Evolutionary conservation across 2,113 vertebrate species (phyloP), one percentile per base, ranked within the genome.

Genomic region (Chloebia gouldiae): DNA sequence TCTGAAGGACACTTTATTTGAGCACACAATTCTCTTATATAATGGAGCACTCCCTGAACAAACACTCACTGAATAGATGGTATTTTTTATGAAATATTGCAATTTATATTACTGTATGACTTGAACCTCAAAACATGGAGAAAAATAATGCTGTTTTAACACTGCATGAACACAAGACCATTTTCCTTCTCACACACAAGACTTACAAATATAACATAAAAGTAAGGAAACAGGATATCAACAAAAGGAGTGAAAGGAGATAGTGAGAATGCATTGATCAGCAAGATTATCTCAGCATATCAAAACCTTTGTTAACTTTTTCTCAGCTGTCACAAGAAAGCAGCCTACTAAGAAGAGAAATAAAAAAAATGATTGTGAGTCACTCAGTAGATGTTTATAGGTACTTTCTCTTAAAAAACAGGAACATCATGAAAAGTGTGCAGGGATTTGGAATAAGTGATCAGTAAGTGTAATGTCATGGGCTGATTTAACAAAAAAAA

Each of bases 171-270:
- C 35, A 84, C 37, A 63, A 22, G 49, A 9, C 1, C 13, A 21
- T 37, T 49, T 45, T 21, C 6, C 50, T 64, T 22, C 20, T 73
- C 30, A 22, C 28, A n/a, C 27, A 28, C 35, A 93, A 90, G 93
- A 13, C 25, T 80, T 92, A 86, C 49, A 94, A 88, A 90, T 80
- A 65, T 45, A 88, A 37, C 47, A 79, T 93, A 65, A 90, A 85
- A 93, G 16, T 11, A 54, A 90, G 42, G 37, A 85, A 77, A 56
- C 13, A 40, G 42, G 37, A 33, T 69, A 63, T 69, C 75, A 93
- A 39, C 24, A 68, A 60, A 44, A 69, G 22, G 10, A 73, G 50
- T 80, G 63, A 87, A 87, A 92, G 19, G 25, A 91, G 61, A 31
- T 40, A 45, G 61, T 61, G 85, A 72, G 63, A 69, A 57, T 3